phyloP scores from a whole-genome alignment of 2,888 invertebrate species.

The Steinernema carpocapsae region DNA sequence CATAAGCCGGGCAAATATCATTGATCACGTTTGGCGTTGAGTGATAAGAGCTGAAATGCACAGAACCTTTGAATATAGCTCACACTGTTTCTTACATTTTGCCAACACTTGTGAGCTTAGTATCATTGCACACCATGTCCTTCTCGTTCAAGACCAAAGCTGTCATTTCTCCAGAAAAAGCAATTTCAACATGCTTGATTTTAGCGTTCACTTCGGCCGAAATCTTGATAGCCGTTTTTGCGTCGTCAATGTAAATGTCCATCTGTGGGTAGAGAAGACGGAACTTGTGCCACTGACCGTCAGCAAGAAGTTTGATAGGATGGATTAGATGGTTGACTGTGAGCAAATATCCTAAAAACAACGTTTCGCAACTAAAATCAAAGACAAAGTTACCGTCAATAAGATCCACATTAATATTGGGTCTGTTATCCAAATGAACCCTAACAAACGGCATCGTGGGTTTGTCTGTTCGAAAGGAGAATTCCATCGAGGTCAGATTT shows the following conservation, averaged over 20 bases:
- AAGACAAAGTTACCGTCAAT: conserved; percentile 44
- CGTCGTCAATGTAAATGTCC: conserved; percentile 45
- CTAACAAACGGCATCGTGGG: conserved; percentile 42
- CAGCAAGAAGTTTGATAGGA: conserved; percentile 49
- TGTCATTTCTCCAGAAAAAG: background rate
- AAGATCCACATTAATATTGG: conserved; percentile 42
- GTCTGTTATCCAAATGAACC: conserved; percentile 20
- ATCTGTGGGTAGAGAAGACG: conserved; percentile 39
- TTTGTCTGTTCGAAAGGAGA: conserved; percentile 49
- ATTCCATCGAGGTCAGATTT: conserved; percentile 32
- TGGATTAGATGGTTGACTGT: conserved; percentile 50
- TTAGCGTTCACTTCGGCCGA: background rate
- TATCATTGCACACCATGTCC: background rate
- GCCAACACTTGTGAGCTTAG: background rate
- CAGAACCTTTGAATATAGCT: too few species aligned
- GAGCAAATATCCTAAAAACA: conserved; percentile 47
- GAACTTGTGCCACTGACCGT: conserved; percentile 51
- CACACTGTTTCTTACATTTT: background rate
- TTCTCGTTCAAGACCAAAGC: background rate
- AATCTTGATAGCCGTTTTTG: conserved; percentile 42
- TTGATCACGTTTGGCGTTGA: background rate
- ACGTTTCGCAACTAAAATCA: too few species aligned
- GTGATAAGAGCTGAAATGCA: background rate
- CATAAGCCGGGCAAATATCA: conserved; percentile 40
- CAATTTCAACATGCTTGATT: conserved; percentile 3